These are phyloP conservation scores for Scomber scombrus DNA, from an alignment of 2,113 vertebrate genomes.

Conservation along the genomic window DNA sequence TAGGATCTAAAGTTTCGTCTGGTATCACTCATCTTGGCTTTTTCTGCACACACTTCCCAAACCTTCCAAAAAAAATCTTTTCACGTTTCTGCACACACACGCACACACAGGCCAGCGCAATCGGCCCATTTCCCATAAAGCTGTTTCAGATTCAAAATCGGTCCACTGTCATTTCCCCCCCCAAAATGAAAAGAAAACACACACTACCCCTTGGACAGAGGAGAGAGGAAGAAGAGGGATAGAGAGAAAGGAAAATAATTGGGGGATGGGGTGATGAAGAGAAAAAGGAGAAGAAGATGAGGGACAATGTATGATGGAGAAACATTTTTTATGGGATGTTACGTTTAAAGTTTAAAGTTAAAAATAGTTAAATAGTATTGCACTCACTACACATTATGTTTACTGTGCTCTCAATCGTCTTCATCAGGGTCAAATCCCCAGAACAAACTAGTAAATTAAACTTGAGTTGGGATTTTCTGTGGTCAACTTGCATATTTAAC, in stretches of 20 bases:
- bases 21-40: constrained; percentile 48
- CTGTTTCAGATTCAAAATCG: constrained; percentile 62
- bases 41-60: constrained; percentile 1
- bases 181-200: constrained; percentile 72
- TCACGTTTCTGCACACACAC: constrained; percentile 10
- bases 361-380: no score
- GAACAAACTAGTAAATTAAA: not conserved
- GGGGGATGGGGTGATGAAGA: not conserved
- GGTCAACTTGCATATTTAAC: no score
- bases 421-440: not conserved
- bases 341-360: no score
- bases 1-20: constrained; percentile 46
- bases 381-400: not conserved
- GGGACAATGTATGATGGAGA: not conserved
- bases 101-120: not conserved
- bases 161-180: constrained; percentile 68
- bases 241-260: constrained; percentile 5
- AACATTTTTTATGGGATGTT: no score
- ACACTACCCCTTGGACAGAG: constrained; percentile 12
- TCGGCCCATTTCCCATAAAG: constrained; percentile 41
- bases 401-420: not conserved
- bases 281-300: not conserved
- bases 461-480: no score
- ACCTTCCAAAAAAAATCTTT: constrained; percentile 4
- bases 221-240: constrained; percentile 4